Evolutionary conservation across 1,140 invertebrate species (phyloP).

Genomic region (Pantala flavescens): DNA sequence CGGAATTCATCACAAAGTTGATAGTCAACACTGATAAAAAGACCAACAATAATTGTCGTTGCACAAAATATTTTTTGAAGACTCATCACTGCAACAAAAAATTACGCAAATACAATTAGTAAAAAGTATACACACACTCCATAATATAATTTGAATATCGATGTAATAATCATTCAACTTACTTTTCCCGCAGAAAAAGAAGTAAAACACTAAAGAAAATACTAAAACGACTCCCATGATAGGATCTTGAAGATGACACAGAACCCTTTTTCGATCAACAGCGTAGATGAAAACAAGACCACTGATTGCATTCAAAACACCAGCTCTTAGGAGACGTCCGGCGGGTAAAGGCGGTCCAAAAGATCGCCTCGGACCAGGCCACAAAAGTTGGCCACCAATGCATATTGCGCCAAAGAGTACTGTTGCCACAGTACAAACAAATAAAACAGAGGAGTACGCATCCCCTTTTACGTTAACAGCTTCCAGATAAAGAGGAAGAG

Average conservation of each 20-base stretch:
- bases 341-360: slow-evolving; percentile 20
- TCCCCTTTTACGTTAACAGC: slow-evolving; percentile 19
- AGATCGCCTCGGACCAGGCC: slow-evolving; percentile 14
- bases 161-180: slow-evolving; percentile 31
- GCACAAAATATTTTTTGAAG: slow-evolving; percentile 46
- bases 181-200: slow-evolving; percentile 50
- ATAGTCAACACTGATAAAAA: slow-evolving; percentile 51
- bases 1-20: slow-evolving; percentile 49
- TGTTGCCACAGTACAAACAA: slow-evolving; percentile 14
- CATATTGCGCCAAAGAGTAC: slow-evolving; percentile 14
- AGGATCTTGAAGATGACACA: slow-evolving; percentile 49
- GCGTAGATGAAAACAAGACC: slow-evolving; percentile 26
- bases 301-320: slow-evolving; percentile 23
- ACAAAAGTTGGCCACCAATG: slow-evolving; percentile 14
- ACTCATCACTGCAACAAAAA: slow-evolving; percentile 42
- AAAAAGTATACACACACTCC: neutral
- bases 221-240: slow-evolving; percentile 45
- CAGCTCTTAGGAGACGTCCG: slow-evolving; percentile 21
- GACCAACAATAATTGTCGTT: slow-evolving; percentile 44
- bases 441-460: slow-evolving; percentile 18
- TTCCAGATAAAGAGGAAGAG: slow-evolving; percentile 20
- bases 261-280: slow-evolving; percentile 37
- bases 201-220: slow-evolving; percentile 47
- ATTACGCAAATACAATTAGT: neutral
- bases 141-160: too few relatives aligned